Conservation (phyloP, 2,113 vertebrate genomes). For the Irena cyanogastra region DNA sequence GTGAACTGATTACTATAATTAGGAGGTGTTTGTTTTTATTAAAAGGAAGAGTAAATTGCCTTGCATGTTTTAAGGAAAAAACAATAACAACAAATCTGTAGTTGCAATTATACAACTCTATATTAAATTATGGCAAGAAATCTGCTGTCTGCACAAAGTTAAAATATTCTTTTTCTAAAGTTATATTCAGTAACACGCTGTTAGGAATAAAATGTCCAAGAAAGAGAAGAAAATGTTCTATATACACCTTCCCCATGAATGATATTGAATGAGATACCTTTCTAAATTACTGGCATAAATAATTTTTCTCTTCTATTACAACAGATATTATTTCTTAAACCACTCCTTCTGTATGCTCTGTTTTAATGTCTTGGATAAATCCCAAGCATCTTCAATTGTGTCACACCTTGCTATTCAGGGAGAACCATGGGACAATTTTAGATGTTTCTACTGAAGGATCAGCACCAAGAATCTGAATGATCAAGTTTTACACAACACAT, state of each 20-base stretch:
- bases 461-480: not conserved
- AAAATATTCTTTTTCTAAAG: not conserved
- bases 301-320: not conserved
- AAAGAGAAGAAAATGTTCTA: not conserved
- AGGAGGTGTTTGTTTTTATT: conserved; percentile 42
- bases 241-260: not conserved
- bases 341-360: not conserved
- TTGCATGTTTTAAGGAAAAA: not conserved
- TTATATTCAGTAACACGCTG: not conserved
- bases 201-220: not conserved
- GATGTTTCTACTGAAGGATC: not conserved
- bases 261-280: not conserved
- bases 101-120: not conserved
- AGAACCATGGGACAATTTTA: not conserved
- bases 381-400: not conserved
- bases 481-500: not conserved
- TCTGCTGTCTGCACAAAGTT: not conserved
- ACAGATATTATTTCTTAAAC: not conserved
- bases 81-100: not conserved
- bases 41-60: conserved; percentile 47
- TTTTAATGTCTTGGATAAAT: not conserved
- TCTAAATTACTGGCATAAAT: not conserved
- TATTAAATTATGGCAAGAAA: not conserved
- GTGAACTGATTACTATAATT: conserved; percentile 70
- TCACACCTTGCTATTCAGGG: not conserved